Conservation (phyloP, 2,797 vertebrate species). For the Eulemur albifrons region DNA sequence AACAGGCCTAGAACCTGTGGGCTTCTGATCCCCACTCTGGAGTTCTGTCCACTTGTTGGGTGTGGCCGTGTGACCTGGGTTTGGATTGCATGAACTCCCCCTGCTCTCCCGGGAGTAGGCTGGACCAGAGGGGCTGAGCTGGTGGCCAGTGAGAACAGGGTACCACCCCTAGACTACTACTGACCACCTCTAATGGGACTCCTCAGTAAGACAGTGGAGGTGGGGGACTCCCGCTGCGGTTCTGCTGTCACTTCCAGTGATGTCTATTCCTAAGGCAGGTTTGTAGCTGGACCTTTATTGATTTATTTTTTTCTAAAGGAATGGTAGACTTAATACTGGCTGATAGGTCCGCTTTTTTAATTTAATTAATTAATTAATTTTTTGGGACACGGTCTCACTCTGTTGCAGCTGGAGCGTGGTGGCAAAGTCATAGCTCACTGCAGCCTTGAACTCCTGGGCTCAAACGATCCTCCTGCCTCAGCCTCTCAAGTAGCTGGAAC, state of each 20-base stretch:
- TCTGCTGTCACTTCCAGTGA: background rate
- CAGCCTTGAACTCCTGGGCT: background rate
- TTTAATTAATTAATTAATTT: no score
- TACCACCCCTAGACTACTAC: background rate
- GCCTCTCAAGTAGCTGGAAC: background rate
- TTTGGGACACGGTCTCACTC: background rate
- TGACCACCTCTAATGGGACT: background rate
- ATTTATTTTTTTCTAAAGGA: background rate
- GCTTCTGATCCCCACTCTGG: background rate
- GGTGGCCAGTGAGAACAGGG: no score
- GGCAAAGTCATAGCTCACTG: background rate
- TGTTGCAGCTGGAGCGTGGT: background rate
- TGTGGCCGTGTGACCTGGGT: background rate
- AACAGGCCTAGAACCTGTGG: background rate
- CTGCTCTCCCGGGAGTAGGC: background rate
- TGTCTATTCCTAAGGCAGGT: background rate
- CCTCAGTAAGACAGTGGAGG: background rate
- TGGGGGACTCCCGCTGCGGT: background rate
- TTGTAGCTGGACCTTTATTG: background rate
- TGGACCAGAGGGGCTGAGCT: background rate
- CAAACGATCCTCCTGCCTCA: background rate
- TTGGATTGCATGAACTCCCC: background rate
- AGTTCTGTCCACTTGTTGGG: background rate
- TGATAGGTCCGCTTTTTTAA: background rate
- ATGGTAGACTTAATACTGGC: background rate